Evolutionary conservation across 2,888 invertebrate genomes (phyloP).

Genomic region (Euphydryas editha): DNA sequence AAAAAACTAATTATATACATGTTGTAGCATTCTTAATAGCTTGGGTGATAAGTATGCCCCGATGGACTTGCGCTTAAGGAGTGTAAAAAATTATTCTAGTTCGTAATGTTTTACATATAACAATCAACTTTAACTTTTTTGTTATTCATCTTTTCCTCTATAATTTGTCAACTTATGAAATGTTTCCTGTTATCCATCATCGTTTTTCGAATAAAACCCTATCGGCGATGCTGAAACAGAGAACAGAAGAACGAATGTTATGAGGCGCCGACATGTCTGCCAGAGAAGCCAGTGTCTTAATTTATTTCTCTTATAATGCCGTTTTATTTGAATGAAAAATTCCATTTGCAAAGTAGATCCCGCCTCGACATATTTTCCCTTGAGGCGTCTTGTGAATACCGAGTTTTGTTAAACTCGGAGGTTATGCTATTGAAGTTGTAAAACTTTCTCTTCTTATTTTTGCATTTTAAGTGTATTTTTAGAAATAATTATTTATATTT

Average conservation of each 20-base stretch:
- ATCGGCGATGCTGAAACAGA: background rate
- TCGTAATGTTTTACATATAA: background rate
- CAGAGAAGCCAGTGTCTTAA: constrained; percentile 24
- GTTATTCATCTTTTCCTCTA: background rate
- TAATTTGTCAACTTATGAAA: background rate
- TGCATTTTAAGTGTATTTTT: background rate
- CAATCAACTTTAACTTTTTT: too few relatives aligned
- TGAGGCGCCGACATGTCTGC: constrained; percentile 39
- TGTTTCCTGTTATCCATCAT: constrained; percentile 6
- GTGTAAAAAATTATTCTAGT: too few relatives aligned
- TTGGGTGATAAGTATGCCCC: too few relatives aligned
- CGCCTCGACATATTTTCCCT: constrained; percentile 25
- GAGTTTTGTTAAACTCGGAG: constrained; percentile 27
- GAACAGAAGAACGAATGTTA: constrained; percentile 28
- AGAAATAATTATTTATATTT: background rate
- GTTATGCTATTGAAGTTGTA: background rate
- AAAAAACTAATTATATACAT: too few relatives aligned
- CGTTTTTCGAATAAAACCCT: background rate
- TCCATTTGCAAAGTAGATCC: constrained; percentile 37
- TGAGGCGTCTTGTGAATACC: constrained; percentile 34
- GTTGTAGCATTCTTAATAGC: too few relatives aligned
- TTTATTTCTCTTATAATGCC: constrained; percentile 33
- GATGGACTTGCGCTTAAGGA: too few relatives aligned
- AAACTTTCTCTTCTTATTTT: background rate
- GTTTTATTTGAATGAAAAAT: constrained; percentile 39